Conservation (phyloP, 2,797 vertebrate genomes). For the Trematomus bernacchii region DNA sequence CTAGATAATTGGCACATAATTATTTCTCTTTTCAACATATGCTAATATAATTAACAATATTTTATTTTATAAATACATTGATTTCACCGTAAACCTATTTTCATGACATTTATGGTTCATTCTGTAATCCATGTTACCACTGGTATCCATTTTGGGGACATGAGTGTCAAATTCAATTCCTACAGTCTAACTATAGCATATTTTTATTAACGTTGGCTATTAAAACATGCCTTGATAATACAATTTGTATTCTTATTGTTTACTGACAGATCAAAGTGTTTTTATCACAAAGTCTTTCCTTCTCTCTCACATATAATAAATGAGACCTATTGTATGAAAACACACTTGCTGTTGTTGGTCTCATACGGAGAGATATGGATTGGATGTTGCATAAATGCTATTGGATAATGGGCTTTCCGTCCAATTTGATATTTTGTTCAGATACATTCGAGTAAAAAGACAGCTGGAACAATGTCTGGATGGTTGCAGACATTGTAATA, state of each 20-base stretch:
- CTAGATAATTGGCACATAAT: background rate
- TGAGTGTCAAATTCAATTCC: background rate
- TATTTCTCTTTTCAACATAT: background rate
- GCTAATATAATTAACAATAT: background rate
- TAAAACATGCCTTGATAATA: background rate
- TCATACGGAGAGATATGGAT: background rate
- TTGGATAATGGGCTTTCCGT: too few relatives aligned
- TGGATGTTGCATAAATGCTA: too few relatives aligned
- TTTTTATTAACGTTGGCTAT: background rate
- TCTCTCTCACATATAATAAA: constrained; percentile 6
- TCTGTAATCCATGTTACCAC: background rate
- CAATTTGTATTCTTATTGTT: background rate
- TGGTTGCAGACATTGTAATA: too few relatives aligned
- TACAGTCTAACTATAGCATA: background rate
- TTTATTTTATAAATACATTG: background rate
- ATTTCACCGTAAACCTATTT: background rate
- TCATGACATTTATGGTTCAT: background rate
- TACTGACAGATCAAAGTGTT: background rate
- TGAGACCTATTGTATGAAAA: background rate
- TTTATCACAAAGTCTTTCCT: background rate
- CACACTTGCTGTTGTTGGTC: background rate
- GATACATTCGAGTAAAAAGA: too few relatives aligned
- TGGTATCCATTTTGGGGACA: background rate
- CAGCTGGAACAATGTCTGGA: too few relatives aligned
- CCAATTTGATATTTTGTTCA: too few relatives aligned